phyloP scores from a whole-genome alignment of 2,888 invertebrate genomes.

The Melieria crassipennis region DNA sequence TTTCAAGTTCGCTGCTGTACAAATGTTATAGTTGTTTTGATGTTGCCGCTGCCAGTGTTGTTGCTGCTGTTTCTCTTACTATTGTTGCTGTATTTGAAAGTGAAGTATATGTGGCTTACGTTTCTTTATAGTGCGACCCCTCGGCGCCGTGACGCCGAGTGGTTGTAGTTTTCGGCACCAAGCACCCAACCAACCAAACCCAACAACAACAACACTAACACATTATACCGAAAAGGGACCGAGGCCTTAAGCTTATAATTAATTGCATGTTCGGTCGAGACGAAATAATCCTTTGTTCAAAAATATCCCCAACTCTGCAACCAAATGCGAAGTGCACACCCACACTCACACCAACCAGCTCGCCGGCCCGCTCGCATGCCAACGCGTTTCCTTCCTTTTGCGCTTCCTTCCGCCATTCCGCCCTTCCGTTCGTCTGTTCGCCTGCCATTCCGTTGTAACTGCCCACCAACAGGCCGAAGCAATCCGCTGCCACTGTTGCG shows the following conservation, averaged over 20 bases:
- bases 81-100: conserved; percentile 42
- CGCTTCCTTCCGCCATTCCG: neutral
- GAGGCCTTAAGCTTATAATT: conserved; percentile 66
- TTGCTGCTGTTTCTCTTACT: conserved; percentile 31
- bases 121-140: conserved; percentile 37
- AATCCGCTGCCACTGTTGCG: neutral
- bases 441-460: too few relatives aligned
- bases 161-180: conserved; percentile 34
- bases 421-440: neutral
- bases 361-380: too few relatives aligned
- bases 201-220: conserved; percentile 39
- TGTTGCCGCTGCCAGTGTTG: conserved; percentile 4
- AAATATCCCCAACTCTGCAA: conserved; percentile 21
- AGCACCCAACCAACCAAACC: conserved; percentile 26
- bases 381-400: neutral
- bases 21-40: conserved; percentile 5
- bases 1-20: conserved; percentile 50
- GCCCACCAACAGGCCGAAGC: too few relatives aligned
- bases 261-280: conserved; percentile 66
- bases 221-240: conserved; percentile 51
- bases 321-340: neutral
- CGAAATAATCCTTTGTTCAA: conserved; percentile 63
- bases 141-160: conserved; percentile 11
- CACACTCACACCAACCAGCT: neutral
- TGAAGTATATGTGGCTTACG: conserved; percentile 21